Conservation (phyloP, 2,888 invertebrate genomes). For the Allygus modestus region DNA sequence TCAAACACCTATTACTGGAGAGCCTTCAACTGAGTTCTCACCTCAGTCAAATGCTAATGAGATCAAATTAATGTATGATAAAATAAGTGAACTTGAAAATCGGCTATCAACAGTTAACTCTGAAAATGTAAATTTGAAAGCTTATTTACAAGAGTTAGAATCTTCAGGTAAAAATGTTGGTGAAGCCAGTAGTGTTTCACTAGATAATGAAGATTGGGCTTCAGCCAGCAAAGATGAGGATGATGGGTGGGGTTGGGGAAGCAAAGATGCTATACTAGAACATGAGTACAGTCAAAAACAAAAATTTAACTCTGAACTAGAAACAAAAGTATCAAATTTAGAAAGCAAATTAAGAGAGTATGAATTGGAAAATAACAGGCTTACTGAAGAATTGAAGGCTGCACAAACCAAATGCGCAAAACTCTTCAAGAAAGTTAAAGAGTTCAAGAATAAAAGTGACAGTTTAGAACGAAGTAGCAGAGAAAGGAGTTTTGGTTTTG, state of each 20-base stretch:
- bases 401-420: conserved; percentile 86
- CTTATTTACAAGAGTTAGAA: conserved; percentile 46
- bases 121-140: conserved; percentile 41
- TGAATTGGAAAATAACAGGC: conserved; percentile 76
- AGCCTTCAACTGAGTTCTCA: background rate
- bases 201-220: conserved; percentile 56
- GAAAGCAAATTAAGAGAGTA: conserved; percentile 73
- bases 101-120: background rate
- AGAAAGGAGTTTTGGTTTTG: conserved; percentile 77
- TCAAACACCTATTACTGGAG: background rate
- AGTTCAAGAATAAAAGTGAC: conserved; percentile 85
- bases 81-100: conserved; percentile 35
- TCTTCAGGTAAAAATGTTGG: conserved; percentile 1
- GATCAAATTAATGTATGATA: background rate
- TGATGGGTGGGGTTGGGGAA: conserved; percentile 81
- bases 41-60: background rate
- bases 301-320: conserved; percentile 69
- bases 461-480: conserved; percentile 78
- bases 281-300: conserved; percentile 74
- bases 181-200: background rate
- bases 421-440: conserved; percentile 90
- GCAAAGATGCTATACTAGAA: conserved; percentile 77
- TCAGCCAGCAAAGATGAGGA: conserved; percentile 72
- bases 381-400: conserved; percentile 81
- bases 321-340: conserved; percentile 77